A percentile compares a stretch with the other conserved stretches of the same genome.
phyloP scores from a whole-genome alignment of 2,113 vertebrate species.

The Antigone vipio region DNA sequence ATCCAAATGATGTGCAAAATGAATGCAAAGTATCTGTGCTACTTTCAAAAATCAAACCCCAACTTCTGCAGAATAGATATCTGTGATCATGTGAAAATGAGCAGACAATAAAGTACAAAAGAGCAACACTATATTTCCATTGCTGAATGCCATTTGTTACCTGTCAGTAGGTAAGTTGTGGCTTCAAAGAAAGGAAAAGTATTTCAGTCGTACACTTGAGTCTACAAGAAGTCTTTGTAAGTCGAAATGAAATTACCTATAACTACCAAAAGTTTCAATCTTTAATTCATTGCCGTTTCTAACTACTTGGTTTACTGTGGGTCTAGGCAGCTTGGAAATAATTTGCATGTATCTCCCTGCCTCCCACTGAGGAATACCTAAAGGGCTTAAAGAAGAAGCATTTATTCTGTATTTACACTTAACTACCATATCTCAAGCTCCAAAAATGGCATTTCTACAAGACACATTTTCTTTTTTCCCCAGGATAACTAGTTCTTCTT shows the following conservation, averaged over 20 bases:
- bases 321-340: neutral
- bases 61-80: neutral
- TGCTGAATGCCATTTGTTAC: neutral
- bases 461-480: neutral
- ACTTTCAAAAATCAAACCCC: neutral
- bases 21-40: neutral
- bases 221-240: constrained; percentile 12
- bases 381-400: neutral
- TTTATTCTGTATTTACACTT: neutral
- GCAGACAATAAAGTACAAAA: neutral
- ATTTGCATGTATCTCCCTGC: neutral
- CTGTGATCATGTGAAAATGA: neutral
- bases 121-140: neutral
- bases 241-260: neutral
- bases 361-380: neutral
- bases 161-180: neutral
- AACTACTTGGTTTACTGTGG: neutral
- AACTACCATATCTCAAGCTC: neutral
- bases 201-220: neutral
- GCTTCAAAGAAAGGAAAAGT: constrained; percentile 13
- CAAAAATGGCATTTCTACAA: neutral
- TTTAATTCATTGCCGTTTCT: neutral
- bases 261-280: neutral
- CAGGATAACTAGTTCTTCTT: neutral
- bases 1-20: neutral